Percentiles rank a stretch among this genome's conserved stretches.
Evolutionary conservation across 1,140 invertebrate species (phyloP).

Genomic region (Aleiodes sp.): DNA sequence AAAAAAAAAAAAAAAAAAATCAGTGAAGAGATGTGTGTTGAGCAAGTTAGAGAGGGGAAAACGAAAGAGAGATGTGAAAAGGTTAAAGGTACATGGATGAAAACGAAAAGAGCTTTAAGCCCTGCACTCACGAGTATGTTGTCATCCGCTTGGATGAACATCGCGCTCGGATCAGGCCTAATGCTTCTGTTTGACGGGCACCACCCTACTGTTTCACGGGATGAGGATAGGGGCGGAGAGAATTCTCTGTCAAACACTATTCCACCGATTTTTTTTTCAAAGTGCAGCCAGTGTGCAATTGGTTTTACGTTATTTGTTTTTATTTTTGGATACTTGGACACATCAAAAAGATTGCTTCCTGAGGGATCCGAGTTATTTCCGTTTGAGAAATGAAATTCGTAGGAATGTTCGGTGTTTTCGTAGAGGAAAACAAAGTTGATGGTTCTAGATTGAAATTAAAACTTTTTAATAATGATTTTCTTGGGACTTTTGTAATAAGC

Average conservation of each 20-base stretch:
- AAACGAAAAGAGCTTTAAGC: constrained; percentile 54
- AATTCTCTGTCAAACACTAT: no score
- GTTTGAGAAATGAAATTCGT: not conserved
- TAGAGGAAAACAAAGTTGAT: no score
- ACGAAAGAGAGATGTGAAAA: not conserved
- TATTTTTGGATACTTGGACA: not conserved
- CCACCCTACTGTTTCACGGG: constrained; percentile 41
- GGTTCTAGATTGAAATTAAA: no score
- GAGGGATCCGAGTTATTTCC: not conserved
- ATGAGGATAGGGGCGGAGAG: not conserved
- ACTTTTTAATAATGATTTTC: no score
- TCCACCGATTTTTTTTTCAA: not conserved
- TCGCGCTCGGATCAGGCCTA: constrained; percentile 65
- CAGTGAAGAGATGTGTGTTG: not conserved
- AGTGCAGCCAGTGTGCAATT: not conserved
- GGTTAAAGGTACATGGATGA: constrained; percentile 68
- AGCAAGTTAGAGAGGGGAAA: not conserved
- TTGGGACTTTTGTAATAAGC: no score
- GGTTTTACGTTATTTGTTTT: not conserved
- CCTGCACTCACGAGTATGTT: constrained; percentile 61
- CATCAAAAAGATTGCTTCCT: not conserved
- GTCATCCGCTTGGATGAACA: constrained; percentile 66
- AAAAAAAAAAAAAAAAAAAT: no score
- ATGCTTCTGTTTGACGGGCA: constrained; percentile 65
- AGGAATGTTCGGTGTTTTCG: not conserved